Evolutionary conservation across 1,140 invertebrate species (phyloP).

Genomic region (Diorhabda elongata): DNA sequence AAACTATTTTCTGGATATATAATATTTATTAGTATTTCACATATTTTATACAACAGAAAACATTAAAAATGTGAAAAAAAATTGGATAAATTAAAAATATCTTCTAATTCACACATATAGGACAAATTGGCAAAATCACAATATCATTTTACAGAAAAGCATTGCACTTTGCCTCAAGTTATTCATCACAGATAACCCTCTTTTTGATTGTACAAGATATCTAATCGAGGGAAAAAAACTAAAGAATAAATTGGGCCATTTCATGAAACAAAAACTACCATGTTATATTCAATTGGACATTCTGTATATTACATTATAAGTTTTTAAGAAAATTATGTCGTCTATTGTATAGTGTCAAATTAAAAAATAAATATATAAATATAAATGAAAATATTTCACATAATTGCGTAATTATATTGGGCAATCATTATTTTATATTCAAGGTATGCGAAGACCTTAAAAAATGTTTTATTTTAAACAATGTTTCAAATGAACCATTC

Average conservation of each 20-base stretch:
- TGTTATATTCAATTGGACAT: background rate
- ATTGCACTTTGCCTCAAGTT: slow-evolving; percentile 44
- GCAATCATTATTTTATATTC: too few relatives aligned
- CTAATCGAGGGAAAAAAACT: too few relatives aligned
- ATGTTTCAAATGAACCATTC: too few relatives aligned
- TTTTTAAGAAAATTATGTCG: too few relatives aligned
- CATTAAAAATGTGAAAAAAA: slow-evolving; percentile 44
- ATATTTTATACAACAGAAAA: slow-evolving; percentile 40
- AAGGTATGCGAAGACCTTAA: too few relatives aligned
- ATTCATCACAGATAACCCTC: slow-evolving; percentile 44
- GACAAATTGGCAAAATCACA: slow-evolving; percentile 45
- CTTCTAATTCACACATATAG: slow-evolving; percentile 32
- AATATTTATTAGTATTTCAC: slow-evolving; percentile 33
- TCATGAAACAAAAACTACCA: background rate
- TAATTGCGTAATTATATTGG: too few relatives aligned
- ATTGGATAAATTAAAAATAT: slow-evolving; percentile 32
- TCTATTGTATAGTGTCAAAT: too few relatives aligned
- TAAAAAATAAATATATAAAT: too few relatives aligned
- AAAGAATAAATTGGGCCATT: background rate
- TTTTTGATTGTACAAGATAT: slow-evolving; percentile 13
- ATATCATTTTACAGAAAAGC: slow-evolving; percentile 42
- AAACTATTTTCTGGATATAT: background rate
- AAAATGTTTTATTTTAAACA: too few relatives aligned
- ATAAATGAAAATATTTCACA: too few relatives aligned
- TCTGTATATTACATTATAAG: background rate